Conservation (phyloP, 1,140 invertebrate genomes). For the Zaprionus davidi region DNA sequence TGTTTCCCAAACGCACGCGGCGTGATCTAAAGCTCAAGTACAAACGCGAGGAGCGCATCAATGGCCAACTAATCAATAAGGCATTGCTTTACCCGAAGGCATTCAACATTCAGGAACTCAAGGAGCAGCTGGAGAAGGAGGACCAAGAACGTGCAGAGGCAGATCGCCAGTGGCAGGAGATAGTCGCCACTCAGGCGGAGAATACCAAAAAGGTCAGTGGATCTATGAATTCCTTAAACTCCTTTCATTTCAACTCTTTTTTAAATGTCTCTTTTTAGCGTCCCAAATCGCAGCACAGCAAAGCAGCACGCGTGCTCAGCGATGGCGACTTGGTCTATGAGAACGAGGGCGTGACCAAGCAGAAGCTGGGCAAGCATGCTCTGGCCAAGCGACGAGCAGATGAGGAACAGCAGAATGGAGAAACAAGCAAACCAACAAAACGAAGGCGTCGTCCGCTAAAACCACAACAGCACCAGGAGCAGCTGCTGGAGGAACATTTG, state of each 20-base stretch:
- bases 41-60: slow-evolving; percentile 85
- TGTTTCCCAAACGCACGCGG: slow-evolving; percentile 92
- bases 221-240: not conserved
- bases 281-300: slow-evolving; percentile 44
- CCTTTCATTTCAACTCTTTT: not conserved
- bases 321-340: slow-evolving; percentile 72
- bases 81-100: slow-evolving; percentile 84
- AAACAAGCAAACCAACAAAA: slow-evolving; percentile 12
- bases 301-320: slow-evolving; percentile 48
- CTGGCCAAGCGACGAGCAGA: slow-evolving; percentile 46
- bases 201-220: slow-evolving; percentile 58
- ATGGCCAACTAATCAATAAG: slow-evolving; percentile 84
- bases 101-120: slow-evolving; percentile 85
- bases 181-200: slow-evolving; percentile 37
- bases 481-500: not conserved
- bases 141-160: slow-evolving; percentile 72
- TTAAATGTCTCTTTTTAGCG: slow-evolving; percentile 33
- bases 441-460: slow-evolving; percentile 24
- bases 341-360: slow-evolving; percentile 67
- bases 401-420: slow-evolving; percentile 32
- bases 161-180: slow-evolving; percentile 63
- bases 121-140: slow-evolving; percentile 83
- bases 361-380: slow-evolving; percentile 61
- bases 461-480: not conserved
- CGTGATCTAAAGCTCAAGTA: slow-evolving; percentile 91